Evolutionary conservation across 2,797 vertebrate genomes (phyloP).

Genomic region (Thaleichthys pacificus): DNA sequence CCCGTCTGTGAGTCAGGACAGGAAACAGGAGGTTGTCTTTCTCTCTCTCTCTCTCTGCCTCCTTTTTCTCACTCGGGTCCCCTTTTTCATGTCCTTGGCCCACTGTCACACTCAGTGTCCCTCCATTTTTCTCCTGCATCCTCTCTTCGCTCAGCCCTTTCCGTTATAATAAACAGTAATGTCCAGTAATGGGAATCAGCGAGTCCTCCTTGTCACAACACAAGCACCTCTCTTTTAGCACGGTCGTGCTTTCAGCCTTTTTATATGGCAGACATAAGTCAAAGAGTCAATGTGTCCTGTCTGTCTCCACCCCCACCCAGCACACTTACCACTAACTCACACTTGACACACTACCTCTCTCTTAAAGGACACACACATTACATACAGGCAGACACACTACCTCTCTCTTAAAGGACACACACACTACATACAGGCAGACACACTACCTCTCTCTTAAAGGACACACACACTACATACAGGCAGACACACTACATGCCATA

Average conservation of each 20-base stretch:
- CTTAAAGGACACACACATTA: neutral
- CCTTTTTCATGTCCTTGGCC: conserved; percentile 8
- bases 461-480: too few relatives aligned
- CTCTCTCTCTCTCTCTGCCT: conserved; percentile 5
- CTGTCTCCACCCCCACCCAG: conserved; percentile 32
- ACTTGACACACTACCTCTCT: neutral
- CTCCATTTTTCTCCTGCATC: neutral
- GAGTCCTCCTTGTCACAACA: conserved; percentile 47
- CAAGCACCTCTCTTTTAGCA: conserved; percentile 37
- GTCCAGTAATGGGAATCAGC: conserved; percentile 41
- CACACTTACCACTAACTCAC: neutral
- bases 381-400: too few relatives aligned
- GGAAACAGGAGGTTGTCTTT: neutral
- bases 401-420: neutral
- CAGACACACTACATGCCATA: too few relatives aligned
- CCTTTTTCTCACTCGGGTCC: conserved; percentile 5
- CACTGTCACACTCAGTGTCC: neutral
- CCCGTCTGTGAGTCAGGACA: too few relatives aligned
- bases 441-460: neutral
- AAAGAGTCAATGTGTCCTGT: conserved; percentile 43
- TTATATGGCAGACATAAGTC: conserved; percentile 60
- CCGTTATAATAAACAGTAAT: conserved; percentile 46
- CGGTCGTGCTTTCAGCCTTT: conserved; percentile 33
- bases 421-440: too few relatives aligned
- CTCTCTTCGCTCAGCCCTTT: conserved; percentile 12